Evolutionary conservation across 2,113 vertebrate species (phyloP).

Genomic region (Psittacara wagleri): DNA sequence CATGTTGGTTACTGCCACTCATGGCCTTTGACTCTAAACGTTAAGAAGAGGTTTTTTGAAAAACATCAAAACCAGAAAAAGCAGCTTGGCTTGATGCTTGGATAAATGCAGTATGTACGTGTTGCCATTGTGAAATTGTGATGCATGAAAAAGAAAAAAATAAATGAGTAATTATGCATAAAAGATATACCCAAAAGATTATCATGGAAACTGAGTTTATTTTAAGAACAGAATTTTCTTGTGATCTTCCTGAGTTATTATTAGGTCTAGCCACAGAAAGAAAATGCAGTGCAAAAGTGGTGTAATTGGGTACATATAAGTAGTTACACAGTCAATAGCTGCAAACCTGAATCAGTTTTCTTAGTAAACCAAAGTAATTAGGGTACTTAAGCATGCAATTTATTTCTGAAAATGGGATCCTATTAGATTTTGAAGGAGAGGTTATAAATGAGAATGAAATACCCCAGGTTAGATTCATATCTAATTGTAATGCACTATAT

Average conservation of each 20-base stretch:
- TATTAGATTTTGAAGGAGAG: neutral
- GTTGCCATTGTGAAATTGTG: neutral
- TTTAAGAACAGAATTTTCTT: constrained; percentile 25
- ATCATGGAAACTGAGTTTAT: constrained; percentile 8
- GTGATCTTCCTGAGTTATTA: constrained; percentile 28
- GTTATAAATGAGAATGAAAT: neutral
- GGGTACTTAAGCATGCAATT: neutral
- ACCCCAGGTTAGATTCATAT: neutral
- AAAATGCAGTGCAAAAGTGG: neutral
- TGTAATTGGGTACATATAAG: neutral
- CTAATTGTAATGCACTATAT: neutral
- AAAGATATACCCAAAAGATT: neutral
- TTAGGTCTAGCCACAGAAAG: constrained; percentile 23
- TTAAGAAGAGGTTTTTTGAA: neutral
- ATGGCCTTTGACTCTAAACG: neutral
- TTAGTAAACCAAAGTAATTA: neutral
- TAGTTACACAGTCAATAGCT: neutral
- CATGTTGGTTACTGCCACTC: neutral
- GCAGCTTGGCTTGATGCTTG: neutral
- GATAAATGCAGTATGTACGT: neutral
- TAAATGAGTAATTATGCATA: neutral
- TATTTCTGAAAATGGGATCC: neutral
- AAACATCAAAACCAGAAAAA: neutral
- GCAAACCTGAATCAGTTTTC: neutral
- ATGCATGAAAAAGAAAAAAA: neutral